Conservation (phyloP, 2,888 invertebrate genomes). For the Brachycybe producta region DNA sequence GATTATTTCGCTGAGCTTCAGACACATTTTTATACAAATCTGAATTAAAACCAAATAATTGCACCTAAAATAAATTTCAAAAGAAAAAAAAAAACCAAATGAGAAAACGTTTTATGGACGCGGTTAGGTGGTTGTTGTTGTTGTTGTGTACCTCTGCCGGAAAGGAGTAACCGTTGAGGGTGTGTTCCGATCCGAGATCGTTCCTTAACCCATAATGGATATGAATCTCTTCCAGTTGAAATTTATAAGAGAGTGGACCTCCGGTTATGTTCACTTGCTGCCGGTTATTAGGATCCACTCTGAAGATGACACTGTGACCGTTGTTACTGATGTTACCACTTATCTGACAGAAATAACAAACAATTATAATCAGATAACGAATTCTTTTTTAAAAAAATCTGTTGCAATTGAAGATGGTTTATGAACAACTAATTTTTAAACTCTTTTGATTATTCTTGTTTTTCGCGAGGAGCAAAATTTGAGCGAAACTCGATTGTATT, state of each 20-base stretch:
- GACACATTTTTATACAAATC: constrained; percentile 94
- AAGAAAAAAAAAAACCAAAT: background rate
- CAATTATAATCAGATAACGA: too few relatives aligned
- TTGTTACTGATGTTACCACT: constrained; percentile 82
- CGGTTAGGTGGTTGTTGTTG: too few relatives aligned
- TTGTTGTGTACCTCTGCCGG: constrained; percentile 94
- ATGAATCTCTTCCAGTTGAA: constrained; percentile 88
- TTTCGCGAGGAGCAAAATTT: too few relatives aligned
- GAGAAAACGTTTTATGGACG: too few relatives aligned
- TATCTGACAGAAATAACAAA: too few relatives aligned
- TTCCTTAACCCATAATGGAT: constrained; percentile 68
- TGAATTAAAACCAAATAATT: constrained; percentile 96
- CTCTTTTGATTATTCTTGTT: too few relatives aligned
- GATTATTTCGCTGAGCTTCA: constrained; percentile 82
- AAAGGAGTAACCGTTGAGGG: constrained; percentile 87
- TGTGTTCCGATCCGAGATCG: constrained; percentile 83
- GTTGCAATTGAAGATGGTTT: too few relatives aligned
- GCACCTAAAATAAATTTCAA: constrained; percentile 52
- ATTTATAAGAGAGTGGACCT: constrained; percentile 88
- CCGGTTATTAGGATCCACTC: constrained; percentile 69
- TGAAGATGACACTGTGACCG: constrained; percentile 87
- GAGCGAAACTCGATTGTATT: too few relatives aligned
- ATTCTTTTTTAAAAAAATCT: too few relatives aligned
- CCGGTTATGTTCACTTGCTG: constrained; percentile 86
- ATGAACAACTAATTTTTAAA: too few relatives aligned